Conservation (phyloP, 1,140 invertebrate genomes). For the Ruditapes philippinarum region DNA sequence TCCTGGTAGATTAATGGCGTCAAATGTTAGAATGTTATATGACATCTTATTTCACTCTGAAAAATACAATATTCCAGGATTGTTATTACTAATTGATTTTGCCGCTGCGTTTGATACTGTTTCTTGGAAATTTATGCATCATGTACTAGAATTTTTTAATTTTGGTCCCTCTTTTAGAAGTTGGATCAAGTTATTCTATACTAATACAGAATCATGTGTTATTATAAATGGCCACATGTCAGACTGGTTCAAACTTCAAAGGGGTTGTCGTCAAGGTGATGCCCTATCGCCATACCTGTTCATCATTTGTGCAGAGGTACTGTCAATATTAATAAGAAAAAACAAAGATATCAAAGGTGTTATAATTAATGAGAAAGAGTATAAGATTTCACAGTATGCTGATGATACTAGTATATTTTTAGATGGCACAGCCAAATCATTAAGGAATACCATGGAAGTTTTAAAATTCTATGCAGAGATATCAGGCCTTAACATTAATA, state of each 20-base stretch:
- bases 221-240: constrained; percentile 6
- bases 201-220: constrained; percentile 26
- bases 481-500: neutral
- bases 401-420: constrained; percentile 12
- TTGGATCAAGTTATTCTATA: neutral
- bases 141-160: constrained; percentile 25
- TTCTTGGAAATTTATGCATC: constrained; percentile 23
- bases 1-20: constrained; percentile 23
- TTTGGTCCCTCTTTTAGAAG: neutral
- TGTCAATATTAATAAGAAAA: neutral
- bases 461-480: neutral
- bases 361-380: constrained; percentile 2
- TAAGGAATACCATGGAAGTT: neutral
- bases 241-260: constrained; percentile 20
- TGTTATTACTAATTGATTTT: constrained; percentile 35
- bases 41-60: constrained; percentile 21
- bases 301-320: constrained; percentile 35
- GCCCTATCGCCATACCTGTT: constrained; percentile 6
- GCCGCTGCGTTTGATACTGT: constrained; percentile 15
- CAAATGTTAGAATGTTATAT: constrained; percentile 31
- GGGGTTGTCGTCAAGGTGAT: constrained; percentile 19
- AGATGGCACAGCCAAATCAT: constrained; percentile 30
- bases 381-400: constrained; percentile 15
- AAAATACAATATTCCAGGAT: neutral
- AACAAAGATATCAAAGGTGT: constrained; percentile 49